Percentiles rank a stretch among this genome's conserved stretches.
phyloP scores from a whole-genome alignment of 2,888 invertebrate genomes.

The Cancer borealis region DNA sequence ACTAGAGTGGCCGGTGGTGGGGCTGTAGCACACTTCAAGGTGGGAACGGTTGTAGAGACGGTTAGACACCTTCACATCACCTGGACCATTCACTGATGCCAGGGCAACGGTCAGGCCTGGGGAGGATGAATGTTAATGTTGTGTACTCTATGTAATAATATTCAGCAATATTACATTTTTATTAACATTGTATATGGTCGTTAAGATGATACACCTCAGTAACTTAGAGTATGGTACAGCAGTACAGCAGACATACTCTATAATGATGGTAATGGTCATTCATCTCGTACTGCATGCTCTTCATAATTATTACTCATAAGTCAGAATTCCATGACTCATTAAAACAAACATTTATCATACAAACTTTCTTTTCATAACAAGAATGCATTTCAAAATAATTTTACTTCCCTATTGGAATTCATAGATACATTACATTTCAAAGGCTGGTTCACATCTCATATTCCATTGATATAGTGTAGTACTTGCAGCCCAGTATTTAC shows the following conservation, averaged over 20 bases:
- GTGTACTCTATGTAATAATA: background rate
- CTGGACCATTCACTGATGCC: conserved; percentile 75
- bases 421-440: no score
- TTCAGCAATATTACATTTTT: background rate
- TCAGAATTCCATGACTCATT: background rate
- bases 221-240: background rate
- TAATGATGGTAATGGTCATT: background rate
- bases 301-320: background rate
- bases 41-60: conserved; percentile 57
- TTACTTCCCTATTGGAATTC: background rate
- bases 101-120: conserved; percentile 69
- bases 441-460: no score
- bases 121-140: background rate
- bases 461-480: background rate
- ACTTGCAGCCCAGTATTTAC: background rate
- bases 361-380: background rate
- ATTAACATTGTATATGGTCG: no score
- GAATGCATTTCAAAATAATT: background rate
- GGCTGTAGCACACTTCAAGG: conserved; percentile 69
- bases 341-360: background rate
- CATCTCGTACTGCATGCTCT: background rate
- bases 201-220: no score
- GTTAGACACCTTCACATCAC: conserved; percentile 71
- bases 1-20: conserved; percentile 71
- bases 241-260: no score